Base-by-base conservation (phyloP, 2,888 invertebrate species). In the Protodeltote pygarga region DNA sequence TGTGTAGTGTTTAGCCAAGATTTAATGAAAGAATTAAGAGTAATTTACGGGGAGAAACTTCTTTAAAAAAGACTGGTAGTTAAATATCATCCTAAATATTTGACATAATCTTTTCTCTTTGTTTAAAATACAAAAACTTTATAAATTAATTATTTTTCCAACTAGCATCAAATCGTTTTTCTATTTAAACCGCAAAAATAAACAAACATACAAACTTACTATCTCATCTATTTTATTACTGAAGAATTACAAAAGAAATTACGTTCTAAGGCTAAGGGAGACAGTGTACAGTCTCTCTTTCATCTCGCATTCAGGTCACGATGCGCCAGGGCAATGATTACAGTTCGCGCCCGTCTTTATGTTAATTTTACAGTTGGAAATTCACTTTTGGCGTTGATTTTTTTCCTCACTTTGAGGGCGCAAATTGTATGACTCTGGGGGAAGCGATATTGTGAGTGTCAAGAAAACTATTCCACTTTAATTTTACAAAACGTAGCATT, bases 371-470 rank as follows among this genome's bases (percentile, higher is more conserved):
- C 74, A 67, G 79, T 68, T 76, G 76, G 79, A 80, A 84, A 81
- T 87, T 87, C 83, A 84, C 82, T 85, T 59, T 63, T 81, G 81
- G 81, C 76, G 83, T 82, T 83, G 83, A 84, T 87, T 82, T 81
- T 78, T 76, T 69, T 55, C 65, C 55, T 47, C 55, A 53, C 39
- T 55, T 55, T 53, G 39, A 34, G 48, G 32, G 40, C 31, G 40
- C 15, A 32, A 57, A 52, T 58, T 60, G 44, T 51, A 32, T 54
- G 58, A 52, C 31, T 17, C 34, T 49, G 28, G 35, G n/a, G 2
- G 8, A 6, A 5, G 8, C 1, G 5, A 14, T 5, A 5, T 5
- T 1, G 14, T 5, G 13, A 6, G 6, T 13, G 16, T 20, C 10
- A n/a, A n/a, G n/a, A n/a, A n/a, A n/a, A n/a, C n/a, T n/a, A n/a